A percentile compares a stretch with the other conserved stretches of the same genome.
Evolutionary conservation across 2,797 vertebrate species (phyloP).

Genomic region (Hemitrygon akajei): DNA sequence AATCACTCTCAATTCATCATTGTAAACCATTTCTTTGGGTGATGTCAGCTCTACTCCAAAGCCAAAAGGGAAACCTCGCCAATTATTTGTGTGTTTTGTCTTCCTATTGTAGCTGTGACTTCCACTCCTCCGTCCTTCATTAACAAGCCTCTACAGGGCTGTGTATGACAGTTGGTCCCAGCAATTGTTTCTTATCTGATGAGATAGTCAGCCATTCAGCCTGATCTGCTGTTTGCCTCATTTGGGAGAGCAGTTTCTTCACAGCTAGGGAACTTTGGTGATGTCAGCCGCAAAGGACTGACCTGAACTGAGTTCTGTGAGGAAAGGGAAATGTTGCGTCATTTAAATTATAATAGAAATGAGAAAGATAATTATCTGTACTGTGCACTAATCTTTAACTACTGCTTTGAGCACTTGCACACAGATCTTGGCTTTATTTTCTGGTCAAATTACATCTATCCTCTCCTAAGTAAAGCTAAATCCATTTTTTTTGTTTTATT

Average conservation of each 20-base stretch:
- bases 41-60: neutral
- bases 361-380: neutral
- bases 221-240: neutral
- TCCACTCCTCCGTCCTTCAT: neutral
- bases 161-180: neutral
- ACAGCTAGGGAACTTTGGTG: neutral
- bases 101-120: neutral
- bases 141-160: neutral
- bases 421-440: neutral
- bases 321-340: neutral
- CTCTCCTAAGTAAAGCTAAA: neutral
- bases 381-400: neutral
- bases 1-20: neutral
- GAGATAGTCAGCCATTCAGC: neutral
- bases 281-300: neutral
- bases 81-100: slow-evolving; percentile 12
- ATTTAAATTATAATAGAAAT: neutral
- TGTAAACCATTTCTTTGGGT: neutral
- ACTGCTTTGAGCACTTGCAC: neutral
- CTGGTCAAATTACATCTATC: neutral
- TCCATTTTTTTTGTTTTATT: neutral
- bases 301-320: neutral
- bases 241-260: neutral
- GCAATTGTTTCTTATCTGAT: neutral
- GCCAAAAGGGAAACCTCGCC: neutral